phyloP scores from a whole-genome alignment of 2,113 vertebrate genomes.

The Okapia johnstoni region DNA sequence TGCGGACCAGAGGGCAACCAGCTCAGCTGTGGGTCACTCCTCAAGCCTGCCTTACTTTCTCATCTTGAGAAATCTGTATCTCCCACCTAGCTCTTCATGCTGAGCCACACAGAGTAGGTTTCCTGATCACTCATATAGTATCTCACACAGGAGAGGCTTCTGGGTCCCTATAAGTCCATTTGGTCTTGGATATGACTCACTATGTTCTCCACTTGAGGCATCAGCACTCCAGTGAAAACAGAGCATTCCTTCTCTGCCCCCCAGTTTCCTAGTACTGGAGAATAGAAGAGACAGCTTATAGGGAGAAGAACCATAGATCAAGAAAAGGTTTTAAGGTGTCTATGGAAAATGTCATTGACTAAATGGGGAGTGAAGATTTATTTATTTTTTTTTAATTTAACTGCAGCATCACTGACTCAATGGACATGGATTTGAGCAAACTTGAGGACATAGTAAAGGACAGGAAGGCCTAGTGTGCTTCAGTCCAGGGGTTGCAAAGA shows the following conservation, averaged over 20 bases:
- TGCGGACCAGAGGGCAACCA: accelerated
- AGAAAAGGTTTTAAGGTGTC: neutral
- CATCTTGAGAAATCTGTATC: neutral
- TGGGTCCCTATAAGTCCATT: neutral
- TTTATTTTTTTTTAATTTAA: neutral
- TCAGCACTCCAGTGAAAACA: accelerated
- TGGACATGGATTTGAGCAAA: neutral
- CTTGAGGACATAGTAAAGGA: neutral
- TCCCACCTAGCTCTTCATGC: neutral
- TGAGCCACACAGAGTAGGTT: neutral
- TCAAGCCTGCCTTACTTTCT: neutral
- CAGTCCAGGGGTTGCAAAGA: neutral
- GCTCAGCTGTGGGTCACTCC: neutral
- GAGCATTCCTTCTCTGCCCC: neutral
- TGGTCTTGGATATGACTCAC: neutral
- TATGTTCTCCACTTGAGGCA: neutral
- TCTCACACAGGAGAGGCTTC: neutral
- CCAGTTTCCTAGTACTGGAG: neutral
- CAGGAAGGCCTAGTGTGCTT: neutral
- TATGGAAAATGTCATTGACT: neutral
- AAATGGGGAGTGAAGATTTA: neutral
- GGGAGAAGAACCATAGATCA: neutral
- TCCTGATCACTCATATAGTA: neutral
- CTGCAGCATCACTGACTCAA: neutral
- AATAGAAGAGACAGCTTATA: neutral